These are phyloP conservation scores for Galerucella pusilla DNA, from an alignment of 2,888 invertebrate species.

Conservation along the genomic window DNA sequence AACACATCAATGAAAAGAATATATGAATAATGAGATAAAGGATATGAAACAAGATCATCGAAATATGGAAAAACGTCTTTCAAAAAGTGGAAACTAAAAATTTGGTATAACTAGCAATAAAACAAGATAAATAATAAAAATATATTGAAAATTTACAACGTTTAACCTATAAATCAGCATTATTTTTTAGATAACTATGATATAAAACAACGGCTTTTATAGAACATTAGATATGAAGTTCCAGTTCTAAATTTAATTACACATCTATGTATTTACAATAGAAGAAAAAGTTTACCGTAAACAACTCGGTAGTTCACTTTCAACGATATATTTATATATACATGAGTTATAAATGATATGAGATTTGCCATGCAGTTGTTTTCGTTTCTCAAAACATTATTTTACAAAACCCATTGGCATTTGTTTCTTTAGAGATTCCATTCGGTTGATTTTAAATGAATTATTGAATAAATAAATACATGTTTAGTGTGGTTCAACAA, in stretches of 20 bases:
- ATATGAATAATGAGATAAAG: too few relatives aligned
- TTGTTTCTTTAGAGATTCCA: neutral
- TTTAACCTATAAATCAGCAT: too few relatives aligned
- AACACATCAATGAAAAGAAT: too few relatives aligned
- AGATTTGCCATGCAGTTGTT: conserved; percentile 23
- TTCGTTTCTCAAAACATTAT: conserved; percentile 20
- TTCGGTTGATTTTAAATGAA: neutral
- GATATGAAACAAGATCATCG: too few relatives aligned
- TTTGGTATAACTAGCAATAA: too few relatives aligned
- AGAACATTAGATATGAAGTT: conserved; percentile 2
- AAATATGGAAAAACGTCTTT: too few relatives aligned
- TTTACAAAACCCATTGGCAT: conserved; percentile 2
- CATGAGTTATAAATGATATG: conserved; percentile 24
- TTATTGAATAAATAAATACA: neutral
- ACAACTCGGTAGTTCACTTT: conserved; percentile 25
- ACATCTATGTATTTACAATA: conserved; percentile 24
- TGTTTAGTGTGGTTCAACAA: neutral
- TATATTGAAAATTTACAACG: too few relatives aligned
- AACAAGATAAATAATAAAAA: too few relatives aligned
- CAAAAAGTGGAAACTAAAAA: too few relatives aligned
- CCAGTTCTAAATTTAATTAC: conserved; percentile 23
- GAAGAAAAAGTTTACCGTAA: conserved; percentile 21
- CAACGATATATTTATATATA: conserved; percentile 31
- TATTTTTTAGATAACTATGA: too few relatives aligned
- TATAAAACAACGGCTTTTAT: neutral